Evolutionary conservation across 2,113 vertebrate species (phyloP).

Genomic region (Polypterus bichir): DNA sequence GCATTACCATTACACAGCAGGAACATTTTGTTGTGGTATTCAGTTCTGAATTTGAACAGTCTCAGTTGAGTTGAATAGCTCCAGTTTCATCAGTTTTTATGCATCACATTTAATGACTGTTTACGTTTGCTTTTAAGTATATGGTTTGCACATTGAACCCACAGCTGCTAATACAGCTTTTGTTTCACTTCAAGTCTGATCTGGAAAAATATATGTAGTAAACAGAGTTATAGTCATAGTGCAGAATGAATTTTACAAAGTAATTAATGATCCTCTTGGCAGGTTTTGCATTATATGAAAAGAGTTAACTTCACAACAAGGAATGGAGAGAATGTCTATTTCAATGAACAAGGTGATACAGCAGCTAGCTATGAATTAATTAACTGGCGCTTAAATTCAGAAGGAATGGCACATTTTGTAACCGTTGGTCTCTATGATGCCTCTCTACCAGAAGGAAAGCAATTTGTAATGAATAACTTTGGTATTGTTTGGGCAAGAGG

Average conservation of each 20-base stretch:
- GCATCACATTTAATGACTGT: background rate
- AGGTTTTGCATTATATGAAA: constrained; percentile 3
- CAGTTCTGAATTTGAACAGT: too few relatives aligned
- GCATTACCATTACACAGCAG: too few relatives aligned
- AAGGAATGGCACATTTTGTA: constrained; percentile 38
- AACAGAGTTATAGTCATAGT: too few relatives aligned
- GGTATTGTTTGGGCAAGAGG: constrained; percentile 40
- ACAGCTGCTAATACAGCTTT: background rate
- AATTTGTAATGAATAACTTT: constrained; percentile 42
- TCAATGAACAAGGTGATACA: constrained; percentile 49
- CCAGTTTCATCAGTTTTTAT: too few relatives aligned
- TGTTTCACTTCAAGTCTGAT: background rate
- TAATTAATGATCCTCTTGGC: background rate
- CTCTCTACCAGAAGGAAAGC: constrained; percentile 37
- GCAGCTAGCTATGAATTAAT: constrained; percentile 48
- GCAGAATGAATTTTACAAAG: background rate
- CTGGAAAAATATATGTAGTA: background rate
- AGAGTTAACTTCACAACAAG: background rate
- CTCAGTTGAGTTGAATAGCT: too few relatives aligned
- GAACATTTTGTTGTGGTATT: too few relatives aligned
- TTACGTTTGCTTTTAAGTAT: too few relatives aligned
- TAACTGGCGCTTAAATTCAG: constrained; percentile 48
- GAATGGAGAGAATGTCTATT: background rate
- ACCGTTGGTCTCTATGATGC: constrained; percentile 50
- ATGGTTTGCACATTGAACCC: background rate